Evolutionary conservation across 2,888 invertebrate species (phyloP), one percentile per base, ranked within the genome.

Genomic region (Epinotia bilunana): DNA sequence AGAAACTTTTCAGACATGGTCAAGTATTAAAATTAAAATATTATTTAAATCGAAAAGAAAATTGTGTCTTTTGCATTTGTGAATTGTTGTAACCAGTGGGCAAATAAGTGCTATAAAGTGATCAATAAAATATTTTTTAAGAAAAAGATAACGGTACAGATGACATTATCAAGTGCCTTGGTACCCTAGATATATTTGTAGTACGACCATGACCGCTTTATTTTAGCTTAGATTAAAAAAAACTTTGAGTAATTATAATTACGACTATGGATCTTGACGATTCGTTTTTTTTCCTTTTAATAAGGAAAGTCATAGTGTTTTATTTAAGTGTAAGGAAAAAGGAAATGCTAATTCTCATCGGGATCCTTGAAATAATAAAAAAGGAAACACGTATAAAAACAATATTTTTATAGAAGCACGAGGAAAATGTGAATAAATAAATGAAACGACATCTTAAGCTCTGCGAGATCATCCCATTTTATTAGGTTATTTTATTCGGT

Each of bases 221-320:
- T 53, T 53, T 53, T 53, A 6, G n/a, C 5, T n/a, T 53, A n/a
- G 1, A n/a, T 53, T 53, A 53, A n/a, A 53, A 53, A 49, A 53
- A 61, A 7, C 7, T 12, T 60, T 2, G 60, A n/a, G 11, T 43
- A 58, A 69, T 58, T 69, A 43, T 58, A 69, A 69, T 68, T 39
- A 58, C 16, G 23, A 57, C 2, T 9, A 68, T 68, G 57, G 43
- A 20, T 43, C 46, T 46, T 20, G 43, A 23, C 13, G 43, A 23
- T 20, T 13, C 43, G 23, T 23, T 53, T 53, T 11, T 68, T 69
- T 69, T 46, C 23, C 28, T 69, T n/a, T n/a, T 69, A 58, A 58
- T 69, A 69, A 60, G 58, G 69, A 69, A 69, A 58, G 58, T 60
- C 58, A 18, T 46, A 58, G 58, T 60, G 46, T 60, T 69, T 58